Conservation (phyloP, 2,888 invertebrate species). For the Galeopsomyia nigrocyanea region DNA sequence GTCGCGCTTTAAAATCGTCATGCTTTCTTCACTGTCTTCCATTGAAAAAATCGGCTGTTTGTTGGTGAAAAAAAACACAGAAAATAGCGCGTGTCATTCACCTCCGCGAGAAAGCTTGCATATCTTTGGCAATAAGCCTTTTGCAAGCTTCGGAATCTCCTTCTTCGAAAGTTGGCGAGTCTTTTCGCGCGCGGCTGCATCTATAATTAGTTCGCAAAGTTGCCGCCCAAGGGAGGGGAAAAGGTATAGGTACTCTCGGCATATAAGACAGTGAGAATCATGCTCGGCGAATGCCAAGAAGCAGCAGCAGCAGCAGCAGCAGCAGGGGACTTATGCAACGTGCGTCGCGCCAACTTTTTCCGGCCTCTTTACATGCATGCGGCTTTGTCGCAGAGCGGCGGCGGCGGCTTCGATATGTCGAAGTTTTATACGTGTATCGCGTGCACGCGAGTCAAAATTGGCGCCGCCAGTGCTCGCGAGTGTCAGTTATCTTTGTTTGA, state of each 20-base stretch:
- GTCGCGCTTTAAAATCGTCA: too few species aligned
- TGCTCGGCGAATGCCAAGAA: slow-evolving; percentile 35
- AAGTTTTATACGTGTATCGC: slow-evolving; percentile 2
- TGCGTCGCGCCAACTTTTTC: slow-evolving; percentile 8
- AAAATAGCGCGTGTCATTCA: not conserved
- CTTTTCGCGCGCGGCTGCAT: slow-evolving; percentile 25
- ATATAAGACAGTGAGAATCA: not conserved
- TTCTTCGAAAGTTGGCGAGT: not conserved
- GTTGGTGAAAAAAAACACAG: too few species aligned
- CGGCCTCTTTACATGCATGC: slow-evolving; percentile 22
- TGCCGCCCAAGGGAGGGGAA: too few species aligned
- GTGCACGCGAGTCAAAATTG: too few species aligned
- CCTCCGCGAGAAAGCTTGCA: not conserved
- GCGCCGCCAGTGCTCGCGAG: not conserved
- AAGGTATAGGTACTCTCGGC: too few species aligned
- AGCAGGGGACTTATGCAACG: slow-evolving; percentile 21
- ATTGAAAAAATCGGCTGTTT: too few species aligned
- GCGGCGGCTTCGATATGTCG: not conserved
- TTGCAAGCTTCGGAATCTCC: not conserved
- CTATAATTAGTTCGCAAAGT: slow-evolving; percentile 39
- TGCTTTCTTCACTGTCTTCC: too few species aligned
- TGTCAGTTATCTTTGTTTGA: too few species aligned
- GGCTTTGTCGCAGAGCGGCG: slow-evolving; percentile 19
- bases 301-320: not conserved
- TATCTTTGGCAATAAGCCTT: not conserved